Base-by-base conservation (phyloP, 2,113 vertebrate species). In the Myrmophylax atrothorax region DNA sequence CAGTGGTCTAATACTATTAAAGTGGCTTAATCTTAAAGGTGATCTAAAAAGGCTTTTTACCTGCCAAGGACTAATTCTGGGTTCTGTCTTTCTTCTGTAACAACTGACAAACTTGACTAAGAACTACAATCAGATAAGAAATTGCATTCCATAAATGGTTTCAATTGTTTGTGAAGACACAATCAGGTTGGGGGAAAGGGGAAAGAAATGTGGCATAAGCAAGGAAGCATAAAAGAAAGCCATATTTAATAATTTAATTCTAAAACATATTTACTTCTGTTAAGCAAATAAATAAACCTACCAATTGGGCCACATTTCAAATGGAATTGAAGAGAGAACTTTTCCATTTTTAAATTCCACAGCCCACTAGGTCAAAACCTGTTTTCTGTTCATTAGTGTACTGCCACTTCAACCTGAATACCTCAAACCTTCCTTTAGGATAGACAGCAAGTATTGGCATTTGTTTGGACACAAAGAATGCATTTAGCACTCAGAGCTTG, bases 11-110 rank as follows among this genome's bases (percentile, higher is more conserved):
- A 38, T 73, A 90, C 92, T 90, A 90, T 44, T 64, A 92, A 74
- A 60, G 85, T 42, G 53, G 75, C 40, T 89, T 96, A 96, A 97
- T 96, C 95, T 95, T 86, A 88, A 93, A 96, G 82, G 92, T 96
- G 93, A 95, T 96, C 94, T 95, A 68, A 88, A 96, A 92, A 89
- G 66, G 79, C 94, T 93, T 96, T 97, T 97, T 96, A 96, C 94
- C 87, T 96, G 94, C 85, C 93, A 95, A 86, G 67, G 53, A 50
- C 76, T 86, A 90, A 90, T 85, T 96, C 90, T 86, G 90, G 90
- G 70, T 84, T 94, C 95, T 97, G 93, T 90, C 94, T 96, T 88
- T 80, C 92, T 81, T 96, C 90, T 94, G 53, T 47, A 95, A 92
- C 90, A 94, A 86, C 92, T 95, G 94, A 90, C 92, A 94, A 94